A percentile compares a stretch with the other conserved stretches of the same genome.
Evolutionary conservation across 2,888 invertebrate genomes (phyloP).

Genomic region (Lycaena phlaeas): DNA sequence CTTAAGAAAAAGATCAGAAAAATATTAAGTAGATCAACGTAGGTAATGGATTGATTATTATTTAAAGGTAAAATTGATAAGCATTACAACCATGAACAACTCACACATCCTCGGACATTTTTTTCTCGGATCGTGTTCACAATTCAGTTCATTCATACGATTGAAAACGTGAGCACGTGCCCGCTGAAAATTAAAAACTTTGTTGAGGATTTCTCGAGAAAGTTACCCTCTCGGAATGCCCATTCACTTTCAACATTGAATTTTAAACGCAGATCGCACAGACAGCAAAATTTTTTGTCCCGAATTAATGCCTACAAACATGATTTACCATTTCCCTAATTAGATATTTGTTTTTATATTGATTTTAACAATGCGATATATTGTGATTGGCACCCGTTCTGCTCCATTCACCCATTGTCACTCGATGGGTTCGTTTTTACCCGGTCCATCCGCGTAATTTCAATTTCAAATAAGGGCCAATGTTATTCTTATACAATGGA

Average conservation of each 20-base stretch:
- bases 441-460: constrained; percentile 16
- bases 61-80: no score
- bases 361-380: constrained; percentile 21
- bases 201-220: background rate
- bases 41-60: no score
- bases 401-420: constrained; percentile 21
- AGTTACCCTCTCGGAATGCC: constrained; percentile 5
- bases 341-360: constrained; percentile 26
- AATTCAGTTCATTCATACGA: background rate
- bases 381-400: constrained; percentile 15
- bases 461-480: constrained; percentile 25
- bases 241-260: constrained; percentile 13
- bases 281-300: constrained; percentile 10
- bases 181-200: constrained; percentile 7
- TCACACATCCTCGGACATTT: background rate
- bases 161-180: constrained; percentile 14
- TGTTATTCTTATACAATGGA: constrained; percentile 21
- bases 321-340: constrained; percentile 33
- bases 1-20: no score
- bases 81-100: no score
- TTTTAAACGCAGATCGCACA: constrained; percentile 13
- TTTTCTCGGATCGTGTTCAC: no score
- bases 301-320: constrained; percentile 13
- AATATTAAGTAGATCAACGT: no score
- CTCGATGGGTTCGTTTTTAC: constrained; percentile 19